phyloP scores from a whole-genome alignment of 92 coral and sea anemone genomes.

The Chrysogorgia sp. region DNA sequence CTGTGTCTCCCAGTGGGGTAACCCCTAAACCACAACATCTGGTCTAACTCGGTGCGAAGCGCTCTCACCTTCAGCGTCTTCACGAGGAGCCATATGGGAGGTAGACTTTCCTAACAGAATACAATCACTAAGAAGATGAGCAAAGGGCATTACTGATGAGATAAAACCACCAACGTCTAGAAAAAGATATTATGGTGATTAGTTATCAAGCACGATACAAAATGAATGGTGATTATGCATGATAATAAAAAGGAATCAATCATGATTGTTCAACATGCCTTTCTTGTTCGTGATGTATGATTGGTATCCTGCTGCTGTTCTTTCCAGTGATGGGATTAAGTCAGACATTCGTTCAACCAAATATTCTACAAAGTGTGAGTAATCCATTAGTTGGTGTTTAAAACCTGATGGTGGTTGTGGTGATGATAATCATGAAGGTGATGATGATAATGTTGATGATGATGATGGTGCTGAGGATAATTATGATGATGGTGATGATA shows the following conservation, averaged over 20 bases:
- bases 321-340: slow-evolving; percentile 31
- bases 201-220: no score
- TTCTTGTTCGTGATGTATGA: slow-evolving; percentile 35
- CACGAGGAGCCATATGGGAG: slow-evolving; percentile 94
- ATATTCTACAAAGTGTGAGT: slow-evolving; percentile 65
- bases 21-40: no score
- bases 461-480: no score
- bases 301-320: slow-evolving; percentile 32
- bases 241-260: background rate
- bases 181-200: background rate
- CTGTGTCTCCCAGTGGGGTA: no score
- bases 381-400: no score
- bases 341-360: slow-evolving; percentile 68
- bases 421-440: no score
- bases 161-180: slow-evolving; percentile 74
- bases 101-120: slow-evolving; percentile 88
- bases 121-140: slow-evolving; percentile 86
- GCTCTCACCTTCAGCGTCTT: slow-evolving; percentile 86
- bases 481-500: no score
- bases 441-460: no score
- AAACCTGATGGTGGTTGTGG: no score
- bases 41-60: no score
- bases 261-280: background rate
- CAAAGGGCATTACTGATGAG: slow-evolving; percentile 68
- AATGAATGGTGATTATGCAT: no score